Evolutionary conservation across 2,113 vertebrate genomes (phyloP), one percentile per base, ranked within the genome.

Genomic region (Paramisgurnus dabryanus): DNA sequence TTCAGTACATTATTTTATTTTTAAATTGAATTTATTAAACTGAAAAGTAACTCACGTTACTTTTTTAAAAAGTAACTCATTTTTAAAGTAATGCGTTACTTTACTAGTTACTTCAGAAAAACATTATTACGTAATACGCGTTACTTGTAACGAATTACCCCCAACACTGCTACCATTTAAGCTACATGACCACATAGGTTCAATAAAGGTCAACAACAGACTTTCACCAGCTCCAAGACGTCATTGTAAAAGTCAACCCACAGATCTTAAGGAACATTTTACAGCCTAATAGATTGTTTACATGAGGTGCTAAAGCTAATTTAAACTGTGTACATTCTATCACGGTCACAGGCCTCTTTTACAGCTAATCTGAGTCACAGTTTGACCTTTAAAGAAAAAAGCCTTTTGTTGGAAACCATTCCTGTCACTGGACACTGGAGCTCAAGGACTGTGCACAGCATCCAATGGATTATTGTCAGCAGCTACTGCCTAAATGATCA

Each of bases 201-300:
- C 78, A 83, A 75, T 83, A 83, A 81, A 79, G 81, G 78, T 77
- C 47, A n/a, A 40, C 71, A 60, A n/a, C 22, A 49, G 55, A n/a
- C 61, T 71, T 80, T 55, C 73, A 72, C 40, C 72, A 63, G 53
- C 53, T 1, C 27, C 27, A 34, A 34, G 27, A 66, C 72, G 60
- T 78, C 3, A 68, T 76, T 68, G 61, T 75, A 70, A 57, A 79
- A 68, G 64, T 63, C 57, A 40, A 50, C 75, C 78, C 66, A 65
- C 65, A 82, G 76, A 76, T 73, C 47, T 83, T 79, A 65, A 78
- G 77, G 78, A 81, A 84, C 67, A 75, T 79, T 80, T 76, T 41
- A 80, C 65, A 73, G 72, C 74, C 70, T 76, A 66, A 80, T 73
- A 81, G 76, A 64, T 77, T 70, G 55, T 76, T 73, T 66, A 66